Conservation (phyloP, 2,797 vertebrate genomes). For the Atherinosoma microstoma region DNA sequence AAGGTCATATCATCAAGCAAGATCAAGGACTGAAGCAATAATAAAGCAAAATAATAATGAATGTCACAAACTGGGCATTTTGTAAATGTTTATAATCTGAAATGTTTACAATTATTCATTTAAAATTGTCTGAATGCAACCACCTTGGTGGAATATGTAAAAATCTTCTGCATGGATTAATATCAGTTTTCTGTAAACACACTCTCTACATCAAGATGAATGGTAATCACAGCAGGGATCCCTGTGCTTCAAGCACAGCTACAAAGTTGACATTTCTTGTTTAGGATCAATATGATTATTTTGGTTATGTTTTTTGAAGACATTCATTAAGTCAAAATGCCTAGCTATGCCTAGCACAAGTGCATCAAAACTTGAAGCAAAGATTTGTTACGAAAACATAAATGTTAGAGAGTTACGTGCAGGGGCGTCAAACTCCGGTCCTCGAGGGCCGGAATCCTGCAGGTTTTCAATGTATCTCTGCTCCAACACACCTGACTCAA, state of each 20-base stretch:
- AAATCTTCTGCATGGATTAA: neutral
- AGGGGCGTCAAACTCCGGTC: too few relatives aligned
- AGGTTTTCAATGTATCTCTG: too few relatives aligned
- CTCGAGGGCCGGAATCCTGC: too few relatives aligned
- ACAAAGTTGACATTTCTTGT: neutral
- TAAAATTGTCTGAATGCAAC: neutral
- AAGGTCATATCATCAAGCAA: conserved; percentile 11
- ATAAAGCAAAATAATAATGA: neutral
- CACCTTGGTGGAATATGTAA: neutral
- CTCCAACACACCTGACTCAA: too few relatives aligned
- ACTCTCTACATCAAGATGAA: neutral
- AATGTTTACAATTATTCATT: neutral
- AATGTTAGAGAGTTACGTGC: too few relatives aligned
- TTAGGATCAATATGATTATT: too few relatives aligned
- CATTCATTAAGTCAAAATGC: too few relatives aligned
- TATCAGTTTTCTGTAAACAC: too few relatives aligned
- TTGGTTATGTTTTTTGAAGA: too few relatives aligned
- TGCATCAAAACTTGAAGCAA: neutral
- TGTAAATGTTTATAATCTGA: neutral
- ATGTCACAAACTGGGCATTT: neutral
- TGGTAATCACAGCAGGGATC: neutral
- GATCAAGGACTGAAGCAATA: neutral
- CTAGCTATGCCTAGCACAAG: too few relatives aligned
- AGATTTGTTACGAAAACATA: too few relatives aligned
- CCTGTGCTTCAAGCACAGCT: neutral